Percentiles rank a stretch among this genome's conserved stretches.
These are phyloP conservation scores for Heliornis fulica DNA, from an alignment of 2,113 vertebrate species.

Conservation along the genomic window DNA sequence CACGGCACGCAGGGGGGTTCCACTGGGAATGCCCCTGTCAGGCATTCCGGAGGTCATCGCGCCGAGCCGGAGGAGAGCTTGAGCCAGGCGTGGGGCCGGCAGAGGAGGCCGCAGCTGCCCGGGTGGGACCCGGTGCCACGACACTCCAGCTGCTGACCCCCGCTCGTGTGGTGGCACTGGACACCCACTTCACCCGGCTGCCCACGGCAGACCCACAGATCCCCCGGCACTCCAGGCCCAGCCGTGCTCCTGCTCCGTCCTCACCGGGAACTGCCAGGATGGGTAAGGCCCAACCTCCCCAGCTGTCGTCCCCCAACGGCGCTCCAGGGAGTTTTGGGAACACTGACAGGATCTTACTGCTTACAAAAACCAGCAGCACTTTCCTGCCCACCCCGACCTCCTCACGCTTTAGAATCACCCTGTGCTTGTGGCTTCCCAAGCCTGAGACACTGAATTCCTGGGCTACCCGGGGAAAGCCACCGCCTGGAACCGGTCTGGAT, in stretches of 20 bases:
- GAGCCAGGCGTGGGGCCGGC: no score
- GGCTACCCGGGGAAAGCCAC: background rate
- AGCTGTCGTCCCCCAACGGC: background rate
- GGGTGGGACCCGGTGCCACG: accelerated
- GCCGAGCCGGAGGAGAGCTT: background rate
- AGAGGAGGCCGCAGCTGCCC: accelerated
- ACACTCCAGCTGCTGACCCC: background rate
- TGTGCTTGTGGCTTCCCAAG: background rate
- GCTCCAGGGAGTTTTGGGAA: background rate
- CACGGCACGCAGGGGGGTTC: no score
- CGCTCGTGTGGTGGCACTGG: background rate
- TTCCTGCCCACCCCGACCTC: background rate
- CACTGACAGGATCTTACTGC: background rate
- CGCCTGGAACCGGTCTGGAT: accelerated
- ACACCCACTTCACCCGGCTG: accelerated
- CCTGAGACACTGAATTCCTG: background rate
- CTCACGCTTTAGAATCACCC: background rate
- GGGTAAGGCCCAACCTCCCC: no score
- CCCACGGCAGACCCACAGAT: background rate
- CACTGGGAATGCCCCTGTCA: no score
- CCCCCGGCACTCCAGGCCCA: background rate
- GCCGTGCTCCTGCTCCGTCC: accelerated
- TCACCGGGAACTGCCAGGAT: accelerated
- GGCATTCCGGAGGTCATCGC: background rate
- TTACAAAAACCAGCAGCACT: background rate